A percentile compares a stretch with the other conserved stretches of the same genome.
Conservation (phyloP, 2,797 vertebrate genomes). For the Channa striata region DNA sequence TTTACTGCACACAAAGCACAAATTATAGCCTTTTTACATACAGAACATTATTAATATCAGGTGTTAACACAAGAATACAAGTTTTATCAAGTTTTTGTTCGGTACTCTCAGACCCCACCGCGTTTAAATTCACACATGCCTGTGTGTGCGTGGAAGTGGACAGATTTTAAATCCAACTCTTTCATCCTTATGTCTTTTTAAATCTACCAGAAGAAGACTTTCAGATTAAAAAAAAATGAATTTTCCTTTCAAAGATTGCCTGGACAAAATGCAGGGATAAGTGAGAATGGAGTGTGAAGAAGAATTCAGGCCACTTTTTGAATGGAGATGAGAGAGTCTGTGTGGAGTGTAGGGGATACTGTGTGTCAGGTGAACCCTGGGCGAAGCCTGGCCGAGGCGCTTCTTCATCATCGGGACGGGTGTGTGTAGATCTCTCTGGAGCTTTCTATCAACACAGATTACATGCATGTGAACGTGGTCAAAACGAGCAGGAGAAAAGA, state of each 20-base stretch:
- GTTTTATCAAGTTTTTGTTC: constrained; percentile 13
- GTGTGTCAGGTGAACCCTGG: constrained; percentile 56
- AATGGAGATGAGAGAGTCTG: constrained; percentile 74
- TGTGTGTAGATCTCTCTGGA: constrained; percentile 58
- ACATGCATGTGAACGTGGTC: constrained; percentile 72
- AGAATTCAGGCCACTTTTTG: constrained; percentile 64
- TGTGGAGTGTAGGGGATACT: constrained; percentile 29
- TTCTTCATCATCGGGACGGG: constrained; percentile 33
- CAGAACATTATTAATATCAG: constrained; percentile 26
- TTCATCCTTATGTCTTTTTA: constrained; percentile 79
- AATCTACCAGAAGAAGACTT: constrained; percentile 72
- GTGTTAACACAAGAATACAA: constrained; percentile 23
- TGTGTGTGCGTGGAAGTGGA: constrained; percentile 20
- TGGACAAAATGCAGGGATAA: constrained; percentile 66
- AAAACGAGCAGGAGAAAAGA: constrained; percentile 46
- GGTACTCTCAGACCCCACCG: background rate
- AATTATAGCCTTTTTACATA: constrained; percentile 31
- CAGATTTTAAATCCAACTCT: constrained; percentile 61
- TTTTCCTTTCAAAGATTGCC: constrained; percentile 69
- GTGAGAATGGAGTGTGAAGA: constrained; percentile 71
- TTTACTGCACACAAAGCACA: constrained; percentile 9
- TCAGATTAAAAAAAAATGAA: constrained; percentile 70
- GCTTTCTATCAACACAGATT: constrained; percentile 79
- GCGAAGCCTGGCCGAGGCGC: constrained; percentile 52
- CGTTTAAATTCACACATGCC: constrained; percentile 42